phyloP scores from a whole-genome alignment of 2,888 invertebrate genomes.

The Bedellia somnulentella region DNA sequence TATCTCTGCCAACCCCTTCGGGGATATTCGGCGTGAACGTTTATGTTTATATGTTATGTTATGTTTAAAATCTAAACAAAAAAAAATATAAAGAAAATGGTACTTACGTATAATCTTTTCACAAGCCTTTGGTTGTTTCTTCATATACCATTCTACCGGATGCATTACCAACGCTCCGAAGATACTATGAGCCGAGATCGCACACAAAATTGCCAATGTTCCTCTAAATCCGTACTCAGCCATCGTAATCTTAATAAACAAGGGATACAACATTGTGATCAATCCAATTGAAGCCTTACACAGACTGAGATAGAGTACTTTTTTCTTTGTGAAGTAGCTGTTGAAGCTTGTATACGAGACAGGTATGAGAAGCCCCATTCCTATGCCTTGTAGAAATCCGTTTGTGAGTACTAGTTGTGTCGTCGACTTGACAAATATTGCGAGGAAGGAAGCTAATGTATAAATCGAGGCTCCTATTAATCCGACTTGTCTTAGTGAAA shows the following conservation, averaged over 20 bases:
- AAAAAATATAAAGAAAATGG: neutral
- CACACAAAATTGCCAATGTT: constrained; percentile 68
- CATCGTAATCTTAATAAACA: constrained; percentile 65
- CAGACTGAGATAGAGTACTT: constrained; percentile 70
- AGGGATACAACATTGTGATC: constrained; percentile 68
- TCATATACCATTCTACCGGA: constrained; percentile 73
- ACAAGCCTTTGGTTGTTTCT: constrained; percentile 35
- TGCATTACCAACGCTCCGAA: constrained; percentile 71
- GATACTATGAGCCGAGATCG: constrained; percentile 67
- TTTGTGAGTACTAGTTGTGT: constrained; percentile 66
- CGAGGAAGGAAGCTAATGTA: constrained; percentile 63
- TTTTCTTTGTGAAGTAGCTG: constrained; percentile 70
- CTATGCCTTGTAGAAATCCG: constrained; percentile 66
- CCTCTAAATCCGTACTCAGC: constrained; percentile 70
- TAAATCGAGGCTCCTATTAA: constrained; percentile 66
- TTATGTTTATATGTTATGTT: too few species aligned
- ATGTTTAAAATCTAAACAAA: constrained; percentile 3
- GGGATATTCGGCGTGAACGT: too few species aligned
- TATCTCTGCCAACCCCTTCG: too few species aligned
- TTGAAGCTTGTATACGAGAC: constrained; percentile 74
- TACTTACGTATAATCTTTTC: constrained; percentile 48
- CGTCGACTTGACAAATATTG: constrained; percentile 65
- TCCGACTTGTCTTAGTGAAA: constrained; percentile 67
- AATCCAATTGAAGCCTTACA: constrained; percentile 71
- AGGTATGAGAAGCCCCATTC: constrained; percentile 74